Base-by-base conservation (phyloP, 2,113 vertebrate genomes). In the Petrocephalus microphthalmus region DNA sequence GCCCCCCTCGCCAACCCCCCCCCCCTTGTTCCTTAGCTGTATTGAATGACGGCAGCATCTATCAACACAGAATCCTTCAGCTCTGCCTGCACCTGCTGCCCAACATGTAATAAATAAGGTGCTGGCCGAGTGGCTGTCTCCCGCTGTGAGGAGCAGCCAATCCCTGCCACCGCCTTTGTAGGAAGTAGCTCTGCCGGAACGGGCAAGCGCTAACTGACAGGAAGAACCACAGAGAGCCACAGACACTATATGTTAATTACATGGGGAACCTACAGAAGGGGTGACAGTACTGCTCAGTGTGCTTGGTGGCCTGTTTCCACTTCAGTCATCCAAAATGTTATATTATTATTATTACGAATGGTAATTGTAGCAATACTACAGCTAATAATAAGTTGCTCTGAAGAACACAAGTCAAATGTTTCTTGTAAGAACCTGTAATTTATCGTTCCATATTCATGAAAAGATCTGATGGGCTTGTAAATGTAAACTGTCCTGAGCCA, bases 11-110 rank as follows among this genome's bases (percentile, higher is more conserved):
- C 56, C 51, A 0, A 2, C 7, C 51, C 51, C 7, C 56, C 49
- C 19, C 60, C 57, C 56, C 54, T 56, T 88, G 52, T 54, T 86
- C 84, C 85, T 60, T 19, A 54, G 86, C 85, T 57, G 85, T 42
- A 74, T 85, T 87, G 85, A 90, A 87, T 90, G 88, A 89, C 85
- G 87, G 85, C 47, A 13, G 49, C 49, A 64, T 87, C 86, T 74
- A 85, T 87, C 89, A 90, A 84, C 52, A 60, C 22, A 56, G 52
- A 87, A 89, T 90, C 89, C 88, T 87, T 89, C 85, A 89, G 89
- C 85, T 60, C 74, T 89, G 81, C 78, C 85, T 17, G 7, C 42
- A 89, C 88, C 57, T 33, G 81, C 57, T 89, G 85, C 45, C 85
- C 67, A 33, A 87, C 60, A 42, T 71, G 10, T 85, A 88, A 84